Percentiles rank a stretch among this genome's conserved stretches.
Conservation (phyloP, 2,797 vertebrate species). For the Sebastes nivosus region DNA sequence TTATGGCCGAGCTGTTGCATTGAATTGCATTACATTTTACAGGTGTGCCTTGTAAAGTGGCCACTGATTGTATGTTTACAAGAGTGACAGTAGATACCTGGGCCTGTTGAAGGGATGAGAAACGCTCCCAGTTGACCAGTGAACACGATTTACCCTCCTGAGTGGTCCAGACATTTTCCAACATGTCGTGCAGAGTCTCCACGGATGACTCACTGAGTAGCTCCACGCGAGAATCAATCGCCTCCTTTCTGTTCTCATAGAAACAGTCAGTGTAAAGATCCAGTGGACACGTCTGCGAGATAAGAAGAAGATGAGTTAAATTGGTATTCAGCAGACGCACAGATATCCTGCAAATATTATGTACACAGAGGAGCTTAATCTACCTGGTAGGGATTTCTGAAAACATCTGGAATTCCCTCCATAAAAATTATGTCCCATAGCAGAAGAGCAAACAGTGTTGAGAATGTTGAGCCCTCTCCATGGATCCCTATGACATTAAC, state of each 20-base stretch:
- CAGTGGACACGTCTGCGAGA: constrained; percentile 86
- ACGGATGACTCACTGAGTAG: constrained; percentile 78
- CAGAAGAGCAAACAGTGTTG: constrained; percentile 89
- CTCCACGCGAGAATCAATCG: constrained; percentile 84
- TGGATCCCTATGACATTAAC: constrained; percentile 87
- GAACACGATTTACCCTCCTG: constrained; percentile 82
- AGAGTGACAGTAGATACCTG: constrained; percentile 69
- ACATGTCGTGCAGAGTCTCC: constrained; percentile 80
- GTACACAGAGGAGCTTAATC: neutral
- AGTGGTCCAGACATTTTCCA: constrained; percentile 85
- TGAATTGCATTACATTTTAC: neutral
- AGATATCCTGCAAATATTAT: neutral
- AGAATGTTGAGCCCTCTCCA: constrained; percentile 95
- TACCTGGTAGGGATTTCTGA: constrained; percentile 94
- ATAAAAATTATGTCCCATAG: constrained; percentile 95
- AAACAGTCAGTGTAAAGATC: constrained; percentile 95
- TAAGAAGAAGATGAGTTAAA: neutral
- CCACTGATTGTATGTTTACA: neutral
- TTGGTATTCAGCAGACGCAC: neutral
- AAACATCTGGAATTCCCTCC: constrained; percentile 90
- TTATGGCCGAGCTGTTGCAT: neutral
- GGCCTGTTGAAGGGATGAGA: constrained; percentile 84
- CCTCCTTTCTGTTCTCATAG: constrained; percentile 86
- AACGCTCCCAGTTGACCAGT: constrained; percentile 91
- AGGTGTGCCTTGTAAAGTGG: neutral